Base-by-base conservation (phyloP, 2,888 invertebrate genomes). In the Eremobia ochroleuca region DNA sequence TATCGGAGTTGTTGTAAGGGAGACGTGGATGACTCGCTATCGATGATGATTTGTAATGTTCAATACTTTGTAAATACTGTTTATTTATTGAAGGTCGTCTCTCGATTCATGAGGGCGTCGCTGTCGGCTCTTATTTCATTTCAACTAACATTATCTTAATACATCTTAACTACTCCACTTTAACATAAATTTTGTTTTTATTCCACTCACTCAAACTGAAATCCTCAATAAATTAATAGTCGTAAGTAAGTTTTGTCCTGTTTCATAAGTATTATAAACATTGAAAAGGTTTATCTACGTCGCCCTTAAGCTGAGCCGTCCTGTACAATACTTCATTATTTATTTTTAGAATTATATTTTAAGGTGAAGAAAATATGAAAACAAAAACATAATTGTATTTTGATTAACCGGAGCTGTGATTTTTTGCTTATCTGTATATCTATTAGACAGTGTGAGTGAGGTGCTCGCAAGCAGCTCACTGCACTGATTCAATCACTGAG, bases 331-430 rank as follows among this genome's bases (percentile, higher is more conserved):
- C 92, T 95, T 93, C 92, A 95, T 96, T 96, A 96, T 96, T 97
- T 96, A 96, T 96, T 96, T 94, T 93, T 95, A 96, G 93, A 92
- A 89, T 93, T 94, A 92, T 93, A 93, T 89, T 91, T 91, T 96
- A 96, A 95, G 94, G 90, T 89, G 94, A 94, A 93, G 85, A 88
- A 92, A 93, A 94, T 82, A 88, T 86, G 92, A 92, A 94, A 95
- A 95, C 94, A 94, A 94, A 95, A 96, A 95, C 92, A 92, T 94
- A 92, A 94, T 94, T 94, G 94, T 94, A 95, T 94, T 94, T 96
- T 96, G 96, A 96, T 94, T 95, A 96, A 96, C 96, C 95, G 95
- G 96, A 96, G 97, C 97, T 97, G 97, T 97, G 97, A 97, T 97
- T 97, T 96, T 90, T 96, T 96, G 95, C 94, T 95, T 95, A 95